Evolutionary conservation across 2,113 vertebrate genomes (phyloP), one percentile per base, ranked within the genome.

Genomic region (Nibea coibor): DNA sequence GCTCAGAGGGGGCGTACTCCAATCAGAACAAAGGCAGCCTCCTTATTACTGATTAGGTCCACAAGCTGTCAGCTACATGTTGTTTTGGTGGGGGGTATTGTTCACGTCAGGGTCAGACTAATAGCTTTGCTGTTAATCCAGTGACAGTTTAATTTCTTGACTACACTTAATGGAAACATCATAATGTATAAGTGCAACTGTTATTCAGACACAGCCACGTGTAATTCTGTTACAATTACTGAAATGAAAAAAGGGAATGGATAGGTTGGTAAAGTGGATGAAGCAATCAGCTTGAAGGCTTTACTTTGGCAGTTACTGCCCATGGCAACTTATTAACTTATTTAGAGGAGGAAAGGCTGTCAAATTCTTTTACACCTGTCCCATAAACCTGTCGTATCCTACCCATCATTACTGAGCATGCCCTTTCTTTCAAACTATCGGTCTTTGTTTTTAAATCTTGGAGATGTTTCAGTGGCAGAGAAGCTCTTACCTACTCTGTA

Each of bases 391-490:
- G 78, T 78, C 75, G 3, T 75, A 61, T 82, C 62, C 57, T 42
- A 15, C 58, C 78, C 61, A 66, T 73, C 50, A 65, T 79, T 72
- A 59, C 80, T 35, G 51, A 57, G 47, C 42, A 67, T 65, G 61
- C 20, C 63, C 58, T 65, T 63, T 70, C 54, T 83, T 48, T 74
- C 20, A 67, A 42, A 54, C 66, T 54, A 31, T 75, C 70, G 20
- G 35, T 10, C 26, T 61, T 80, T 68, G 76, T 82, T 83, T 84
- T 81, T 57, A 86, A 86, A 83, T 83, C 51, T 65, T 43, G 4
- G 45, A 71, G 79, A 78, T 24, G n/a, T 86, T 78, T 92, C 65
- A 68, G 69, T 75, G 19, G 65, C 83, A 69, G 58, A 64, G 69
- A 70, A 62, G 65, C 70, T 80, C 75, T 73, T 82, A 70, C 80